These are phyloP conservation scores for Sycophila sp. DNA, from an alignment of 1,140 invertebrate genomes.

Conservation along the genomic window DNA sequence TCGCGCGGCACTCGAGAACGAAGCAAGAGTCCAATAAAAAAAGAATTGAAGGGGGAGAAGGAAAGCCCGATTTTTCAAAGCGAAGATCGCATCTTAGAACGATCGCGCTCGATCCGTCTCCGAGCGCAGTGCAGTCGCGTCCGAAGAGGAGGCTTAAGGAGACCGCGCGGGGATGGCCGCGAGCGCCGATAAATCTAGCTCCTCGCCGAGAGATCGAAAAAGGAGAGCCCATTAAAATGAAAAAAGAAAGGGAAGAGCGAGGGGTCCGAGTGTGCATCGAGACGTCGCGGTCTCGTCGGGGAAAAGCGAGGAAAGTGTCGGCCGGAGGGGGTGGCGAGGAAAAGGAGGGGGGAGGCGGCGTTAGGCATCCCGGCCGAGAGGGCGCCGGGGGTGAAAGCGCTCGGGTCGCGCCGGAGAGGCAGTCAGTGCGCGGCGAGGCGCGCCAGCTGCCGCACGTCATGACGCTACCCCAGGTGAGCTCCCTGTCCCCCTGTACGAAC, in stretches of 20 bases:
- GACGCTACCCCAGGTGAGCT: constrained; percentile 62
- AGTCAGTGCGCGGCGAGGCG: constrained; percentile 64
- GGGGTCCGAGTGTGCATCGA: constrained; percentile 5
- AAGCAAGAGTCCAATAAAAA: no score
- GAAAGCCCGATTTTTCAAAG: no score
- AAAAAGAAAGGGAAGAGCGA: background rate
- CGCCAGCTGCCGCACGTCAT: constrained; percentile 64
- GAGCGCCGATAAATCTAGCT: background rate
- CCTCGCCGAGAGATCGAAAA: background rate
- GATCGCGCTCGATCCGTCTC: no score
- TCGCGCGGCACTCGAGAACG: no score
- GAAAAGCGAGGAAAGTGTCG: background rate
- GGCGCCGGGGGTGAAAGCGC: constrained; percentile 19
- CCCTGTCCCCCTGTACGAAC: constrained; percentile 35
- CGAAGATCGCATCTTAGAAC: no score
- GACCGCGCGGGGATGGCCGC: background rate
- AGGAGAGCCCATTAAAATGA: background rate
- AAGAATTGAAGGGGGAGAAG: no score
- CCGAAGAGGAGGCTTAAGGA: no score
- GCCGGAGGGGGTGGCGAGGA: background rate
- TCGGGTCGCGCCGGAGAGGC: background rate
- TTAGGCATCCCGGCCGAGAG: background rate
- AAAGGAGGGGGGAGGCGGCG: constrained; percentile 4
- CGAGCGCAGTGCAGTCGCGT: no score
- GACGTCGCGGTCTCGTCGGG: background rate